These are phyloP conservation scores for Bergia sp. DNA, from an alignment of 92 coral and sea anemone genomes.

Conservation along the genomic window DNA sequence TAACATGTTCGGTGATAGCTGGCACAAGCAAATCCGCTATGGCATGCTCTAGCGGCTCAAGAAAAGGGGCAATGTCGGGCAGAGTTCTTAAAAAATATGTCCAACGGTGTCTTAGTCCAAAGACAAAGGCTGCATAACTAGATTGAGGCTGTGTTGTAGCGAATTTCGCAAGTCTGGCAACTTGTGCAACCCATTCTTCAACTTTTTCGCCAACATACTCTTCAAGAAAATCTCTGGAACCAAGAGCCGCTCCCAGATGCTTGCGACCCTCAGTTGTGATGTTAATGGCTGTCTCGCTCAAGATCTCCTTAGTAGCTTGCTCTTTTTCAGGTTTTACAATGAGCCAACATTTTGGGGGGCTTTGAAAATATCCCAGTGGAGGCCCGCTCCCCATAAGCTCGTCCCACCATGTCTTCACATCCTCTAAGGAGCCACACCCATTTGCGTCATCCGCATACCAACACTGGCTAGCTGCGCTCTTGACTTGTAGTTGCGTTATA, in stretches of 20 bases:
- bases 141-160: conserved; percentile 6
- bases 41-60: no score
- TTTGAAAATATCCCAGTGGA: conserved; percentile 1
- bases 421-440: conserved; percentile 18
- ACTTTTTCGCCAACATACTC: neutral
- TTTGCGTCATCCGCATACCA: conserved; percentile 50
- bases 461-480: conserved; percentile 23
- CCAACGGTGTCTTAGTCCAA: neutral
- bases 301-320: neutral
- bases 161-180: neutral
- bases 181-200: conserved; percentile 6
- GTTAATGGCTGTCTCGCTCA: neutral
- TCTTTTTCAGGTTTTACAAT: conserved; percentile 3
- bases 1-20: neutral
- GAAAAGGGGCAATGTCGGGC: no score
- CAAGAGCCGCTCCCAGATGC: neutral
- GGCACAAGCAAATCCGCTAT: no score
- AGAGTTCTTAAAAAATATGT: no score
- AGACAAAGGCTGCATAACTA: neutral
- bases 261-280: conserved; percentile 1
- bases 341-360: conserved; percentile 12
- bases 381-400: neutral
- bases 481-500: conserved; percentile 9
- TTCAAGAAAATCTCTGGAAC: neutral
- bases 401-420: conserved; percentile 49